These are phyloP conservation scores for Zingel zingel DNA, from an alignment of 2,113 vertebrate species.

Conservation along the genomic window DNA sequence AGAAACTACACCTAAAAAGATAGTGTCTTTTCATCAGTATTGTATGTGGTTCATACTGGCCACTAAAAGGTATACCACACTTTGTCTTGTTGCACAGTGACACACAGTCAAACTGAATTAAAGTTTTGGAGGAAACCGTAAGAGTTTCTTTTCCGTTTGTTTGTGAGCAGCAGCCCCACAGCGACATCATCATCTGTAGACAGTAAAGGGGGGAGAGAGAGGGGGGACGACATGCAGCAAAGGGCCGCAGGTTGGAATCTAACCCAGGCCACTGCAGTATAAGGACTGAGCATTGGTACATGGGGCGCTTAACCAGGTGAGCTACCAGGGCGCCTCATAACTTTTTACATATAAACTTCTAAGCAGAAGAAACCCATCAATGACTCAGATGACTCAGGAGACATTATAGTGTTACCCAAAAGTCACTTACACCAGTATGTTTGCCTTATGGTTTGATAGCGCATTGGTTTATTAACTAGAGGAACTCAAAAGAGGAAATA, in stretches of 20 bases:
- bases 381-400: neutral
- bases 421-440: conserved; percentile 15
- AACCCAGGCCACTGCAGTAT: too few relatives aligned
- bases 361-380: neutral
- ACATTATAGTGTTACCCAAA: neutral
- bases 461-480: conserved; percentile 23
- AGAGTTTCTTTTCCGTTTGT: conserved; percentile 15
- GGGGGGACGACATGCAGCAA: too few relatives aligned
- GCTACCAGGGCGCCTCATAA: too few relatives aligned
- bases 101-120: neutral
- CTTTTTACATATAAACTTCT: neutral
- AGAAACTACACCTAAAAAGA: conserved; percentile 1
- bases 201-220: too few relatives aligned
- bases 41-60: neutral
- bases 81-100: neutral
- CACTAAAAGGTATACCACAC: conserved; percentile 1
- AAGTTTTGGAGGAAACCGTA: conserved; percentile 1
- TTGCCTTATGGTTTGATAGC: conserved; percentile 16
- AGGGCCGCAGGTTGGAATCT: too few relatives aligned
- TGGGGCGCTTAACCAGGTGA: too few relatives aligned
- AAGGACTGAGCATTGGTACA: too few relatives aligned
- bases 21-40: neutral
- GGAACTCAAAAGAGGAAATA: conserved; percentile 2
- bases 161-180: conserved; percentile 24
- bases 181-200: neutral